Evolutionary conservation across 2,113 vertebrate species (phyloP), one percentile per base, ranked within the genome.

Genomic region (Hiodon tergisus): DNA sequence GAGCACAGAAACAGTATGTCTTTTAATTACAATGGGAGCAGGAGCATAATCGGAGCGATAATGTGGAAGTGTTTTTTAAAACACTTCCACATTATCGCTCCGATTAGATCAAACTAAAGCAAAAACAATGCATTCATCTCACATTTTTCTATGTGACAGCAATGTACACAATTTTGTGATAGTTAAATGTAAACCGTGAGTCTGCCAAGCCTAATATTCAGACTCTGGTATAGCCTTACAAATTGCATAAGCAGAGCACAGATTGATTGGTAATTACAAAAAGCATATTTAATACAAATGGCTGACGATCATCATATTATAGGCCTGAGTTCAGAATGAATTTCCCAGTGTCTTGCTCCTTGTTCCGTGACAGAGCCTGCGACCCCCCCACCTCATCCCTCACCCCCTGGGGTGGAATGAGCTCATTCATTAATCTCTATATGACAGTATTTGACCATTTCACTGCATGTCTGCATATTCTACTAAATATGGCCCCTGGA

Each of bases 381-480:
- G 60, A 73, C 73, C 74, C 59, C 75, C 83, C 73, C 71, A 77
- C 55, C 55, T n/a, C n/a, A n/a, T n/a, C n/a, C n/a, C n/a, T n/a
- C n/a, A n/a, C n/a, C n/a, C n/a, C 14, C n/a, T 50, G 14, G 77
- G 73, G 69, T 77, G 72, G 74, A 76, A 72, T 73, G 76, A 79
- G 72, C 71, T 85, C 78, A 76, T 77, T 85, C 83, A 83, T 85
- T 85, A 85, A 81, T 83, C 83, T 80, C 76, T 54, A 73, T 78
- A 80, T 73, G 83, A 80, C 80, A 85, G 80, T 77, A 65, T 73
- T 81, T 83, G 78, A 81, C 79, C 79, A 62, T 76, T 72, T 76
- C 78, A 80, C 78, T 79, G 77, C 74, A 74, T 54, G 71, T 74
- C 73, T n/a, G n/a, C n/a, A n/a, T n/a, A 76, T 85, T 72, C 78